Evolutionary conservation across 2,113 vertebrate species (phyloP), one percentile per base, ranked within the genome.

Genomic region (Crotalus horridus): DNA sequence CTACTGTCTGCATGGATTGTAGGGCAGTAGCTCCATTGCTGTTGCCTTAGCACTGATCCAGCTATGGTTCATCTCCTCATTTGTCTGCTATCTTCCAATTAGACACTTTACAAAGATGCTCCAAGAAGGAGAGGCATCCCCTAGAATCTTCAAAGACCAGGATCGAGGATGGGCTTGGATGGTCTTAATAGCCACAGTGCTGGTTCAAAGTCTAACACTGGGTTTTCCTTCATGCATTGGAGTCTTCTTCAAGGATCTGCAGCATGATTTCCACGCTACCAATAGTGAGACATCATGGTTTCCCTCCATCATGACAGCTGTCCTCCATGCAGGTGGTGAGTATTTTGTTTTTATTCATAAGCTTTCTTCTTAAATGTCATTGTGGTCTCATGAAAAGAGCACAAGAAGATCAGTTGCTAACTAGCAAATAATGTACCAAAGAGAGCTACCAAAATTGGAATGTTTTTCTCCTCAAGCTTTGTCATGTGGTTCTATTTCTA

Each of bases 261-360:
- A 99, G 97, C 97, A 5, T 0, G 98, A 99, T 64, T 99, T 99
- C 95, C 95, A 98, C 10, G 98, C 99, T 93, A 97, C 97, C 97
- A 99, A 99, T 94, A 99, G 98, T 0, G 96, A 99, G 95, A 99
- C 98, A 0, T 99, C 99, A 0, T 99, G 99, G 99, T 98, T 99
- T 94, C 98, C 99, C 0, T 99, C 99, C 96, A 99, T 99, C 96
- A 98, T 98, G 97, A 98, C 96, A 0, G 98, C 99, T 0, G 97
- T 97, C 95, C 97, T 99, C 56, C 98, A 99, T 0, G 98, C 97
- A 8, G 99, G 99, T 87, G 99, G 99, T 99, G 95, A 97, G 98
- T 96, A 26, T 55, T 81, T 89, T 89, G 3, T 59, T 54, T 90
- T 89, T 39, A 12, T 55, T 89, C 17, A 11, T 29, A 12, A 56